These are phyloP conservation scores for Erebia ligea DNA, from an alignment of 2,888 invertebrate species.

Conservation along the genomic window DNA sequence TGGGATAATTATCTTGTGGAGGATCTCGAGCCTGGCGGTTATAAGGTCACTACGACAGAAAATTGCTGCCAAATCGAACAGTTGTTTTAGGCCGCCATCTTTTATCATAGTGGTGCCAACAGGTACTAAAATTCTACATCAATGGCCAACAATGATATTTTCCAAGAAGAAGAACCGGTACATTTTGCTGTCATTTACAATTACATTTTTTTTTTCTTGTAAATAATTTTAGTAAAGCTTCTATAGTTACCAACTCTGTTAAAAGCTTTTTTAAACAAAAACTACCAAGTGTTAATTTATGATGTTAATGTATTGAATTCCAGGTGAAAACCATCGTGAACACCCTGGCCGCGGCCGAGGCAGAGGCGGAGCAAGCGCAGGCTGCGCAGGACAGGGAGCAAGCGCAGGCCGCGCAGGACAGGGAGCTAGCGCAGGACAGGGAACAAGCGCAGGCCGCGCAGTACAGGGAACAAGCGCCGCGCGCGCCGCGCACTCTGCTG, in stretches of 20 bases:
- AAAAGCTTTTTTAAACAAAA: not conserved
- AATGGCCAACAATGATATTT: no score
- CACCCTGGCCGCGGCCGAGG: constrained; percentile 70
- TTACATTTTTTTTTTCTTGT: no score
- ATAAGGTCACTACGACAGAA: no score
- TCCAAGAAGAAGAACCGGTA: no score
- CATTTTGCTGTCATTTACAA: no score
- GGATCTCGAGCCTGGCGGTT: no score
- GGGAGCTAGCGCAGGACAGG: constrained; percentile 69
- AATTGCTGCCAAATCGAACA: no score
- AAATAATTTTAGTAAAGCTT: no score
- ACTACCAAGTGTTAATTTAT: not conserved
- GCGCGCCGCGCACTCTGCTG: constrained; percentile 80
- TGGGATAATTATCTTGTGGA: no score
- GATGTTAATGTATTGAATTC: constrained; percentile 14
- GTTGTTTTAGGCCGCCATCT: no score
- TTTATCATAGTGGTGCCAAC: no score
- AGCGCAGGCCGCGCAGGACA: constrained; percentile 47
- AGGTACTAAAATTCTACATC: no score
- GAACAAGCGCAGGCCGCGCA: constrained; percentile 80
- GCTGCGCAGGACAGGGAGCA: constrained; percentile 49
- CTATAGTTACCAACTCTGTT: not conserved
- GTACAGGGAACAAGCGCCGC: constrained; percentile 69
- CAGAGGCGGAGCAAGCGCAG: constrained; percentile 63
- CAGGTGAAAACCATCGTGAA: constrained; percentile 78